Base-by-base conservation (phyloP, 2,888 invertebrate genomes). In the Macaria liturata region DNA sequence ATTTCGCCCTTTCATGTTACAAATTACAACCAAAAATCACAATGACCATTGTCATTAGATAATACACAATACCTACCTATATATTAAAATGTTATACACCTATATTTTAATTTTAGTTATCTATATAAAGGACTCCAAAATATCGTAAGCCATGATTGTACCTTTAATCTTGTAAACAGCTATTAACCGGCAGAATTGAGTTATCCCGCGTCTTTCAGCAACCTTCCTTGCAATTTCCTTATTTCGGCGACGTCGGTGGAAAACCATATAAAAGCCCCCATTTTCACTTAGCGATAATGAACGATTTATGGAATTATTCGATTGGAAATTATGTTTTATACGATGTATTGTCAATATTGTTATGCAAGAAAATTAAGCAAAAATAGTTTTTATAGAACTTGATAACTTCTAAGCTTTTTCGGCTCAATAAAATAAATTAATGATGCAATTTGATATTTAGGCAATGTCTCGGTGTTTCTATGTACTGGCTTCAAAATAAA, bases 181-280 rank as follows among this genome's bases (percentile, higher is more conserved):
- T 68, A 73, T 72, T 74, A 72, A 65, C 68, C 69, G 59, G 59
- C 65, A 67, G 59, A 71, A 78, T 77, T 72, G 66, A 75, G 76
- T 78, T 78, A 76, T 73, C 72, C 69, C 70, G 66, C 67, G 68
- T 68, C 68, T 66, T 65, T 56, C 61, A 67, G 59, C 62, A 49
- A 64, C 63, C 60, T 61, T 52, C 58, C 66, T 75, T 75, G 72
- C 75, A 73, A 76, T 75, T 77, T 78, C 78, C 78, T 74, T 66
- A 66, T 72, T 71, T 65, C 56, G 60, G 61, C 55, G 57, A 57
- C 56, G 49, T 62, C 60, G 46, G 56, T 47, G 53, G 46, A 57
- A 64, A 57, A 37, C 58, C 54, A 31, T 54, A 32, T 54, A 32
- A 54, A 55, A 54, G 59, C 59, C 54, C 54, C 59, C 50, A 42